phyloP scores from a whole-genome alignment of 2,113 vertebrate species.

The Trogon surrucura region DNA sequence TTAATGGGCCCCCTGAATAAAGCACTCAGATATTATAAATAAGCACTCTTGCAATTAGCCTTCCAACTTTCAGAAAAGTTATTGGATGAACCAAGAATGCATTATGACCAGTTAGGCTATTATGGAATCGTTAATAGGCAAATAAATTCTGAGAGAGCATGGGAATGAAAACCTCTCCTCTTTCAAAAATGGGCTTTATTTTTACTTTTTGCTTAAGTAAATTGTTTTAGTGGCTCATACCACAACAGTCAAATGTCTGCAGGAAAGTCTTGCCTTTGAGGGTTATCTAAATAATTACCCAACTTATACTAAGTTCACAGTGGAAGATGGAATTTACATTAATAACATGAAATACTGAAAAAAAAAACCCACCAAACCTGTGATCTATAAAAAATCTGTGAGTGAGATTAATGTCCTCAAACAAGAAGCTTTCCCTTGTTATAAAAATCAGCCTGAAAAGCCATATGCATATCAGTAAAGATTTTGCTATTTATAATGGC shows the following conservation, averaged over 20 bases:
- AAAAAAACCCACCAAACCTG: background rate
- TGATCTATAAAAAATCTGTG: background rate
- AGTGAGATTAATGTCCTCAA: background rate
- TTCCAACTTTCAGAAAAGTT: slow-evolving; percentile 36
- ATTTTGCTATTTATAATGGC: background rate
- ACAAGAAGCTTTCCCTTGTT: background rate
- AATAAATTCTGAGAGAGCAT: slow-evolving; percentile 54
- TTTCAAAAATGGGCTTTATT: slow-evolving; percentile 36
- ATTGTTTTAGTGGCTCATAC: slow-evolving; percentile 20
- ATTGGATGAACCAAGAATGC: background rate
- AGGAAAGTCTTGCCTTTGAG: slow-evolving; percentile 30
- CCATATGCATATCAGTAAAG: background rate
- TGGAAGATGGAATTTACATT: slow-evolving; percentile 32
- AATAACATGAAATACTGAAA: background rate
- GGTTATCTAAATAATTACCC: slow-evolving; percentile 59
- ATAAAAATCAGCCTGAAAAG: background rate
- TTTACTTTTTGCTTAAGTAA: slow-evolving; percentile 22
- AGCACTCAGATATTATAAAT: slow-evolving; percentile 52
- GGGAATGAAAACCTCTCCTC: slow-evolving; percentile 15
- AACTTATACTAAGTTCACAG: slow-evolving; percentile 31
- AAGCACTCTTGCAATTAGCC: slow-evolving; percentile 47
- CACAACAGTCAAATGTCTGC: slow-evolving; percentile 13
- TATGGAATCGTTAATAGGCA: slow-evolving; percentile 28
- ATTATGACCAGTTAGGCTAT: slow-evolving; percentile 5
- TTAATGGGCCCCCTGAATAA: slow-evolving; percentile 37